Evolutionary conservation across 1,140 invertebrate genomes (phyloP), one percentile per base, ranked within the genome.

Genomic region (Hyles vespertilio): DNA sequence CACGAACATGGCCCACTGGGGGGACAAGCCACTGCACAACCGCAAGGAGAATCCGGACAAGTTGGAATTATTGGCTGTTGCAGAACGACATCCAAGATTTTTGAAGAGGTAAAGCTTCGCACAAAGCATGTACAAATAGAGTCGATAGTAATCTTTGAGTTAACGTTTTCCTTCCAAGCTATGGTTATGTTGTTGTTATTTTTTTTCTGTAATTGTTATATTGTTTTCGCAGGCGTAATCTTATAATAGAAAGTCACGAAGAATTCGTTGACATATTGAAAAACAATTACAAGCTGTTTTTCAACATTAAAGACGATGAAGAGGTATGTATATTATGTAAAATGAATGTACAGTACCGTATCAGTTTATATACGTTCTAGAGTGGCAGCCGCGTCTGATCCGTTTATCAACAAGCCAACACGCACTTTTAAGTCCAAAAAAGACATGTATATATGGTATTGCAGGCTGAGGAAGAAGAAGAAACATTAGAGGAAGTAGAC

Each of bases 21-120:
- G 92, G 3, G 91, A 92, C 67, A 67, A 87, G 32, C 94, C 95
- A 11, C 79, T 97, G 22, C 94, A 94, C 77, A 91, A 93, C 57
- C 77, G 88, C 40, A 84, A 81, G 45, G 71, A 75, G 3, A 89
- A 89, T 51, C 74, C 69, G 2, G 79, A 85, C 8, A 89, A 82
- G 50, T 60, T 81, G 34, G 81, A 88, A 57, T 67, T 90, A 22
- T 62, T 90, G 3, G 86, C 84, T 7, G 71, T 90, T 10, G 71
- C 74, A n/a, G 89, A 89, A 61, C 72, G 86, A n/a, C 63, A 71
- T 51, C 63, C 69, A 0, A 78, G 82, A 59, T 74, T 87, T 32
- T 34, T 74, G 9, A 58, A 67, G 40, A 74, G 77, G 77, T 79
- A 69, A 11, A 33, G 12, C 2, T 45, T 46, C 6, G 7, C 49